These are phyloP conservation scores for Lepidonotus clava DNA, from an alignment of 2,888 invertebrate genomes.

Conservation along the genomic window DNA sequence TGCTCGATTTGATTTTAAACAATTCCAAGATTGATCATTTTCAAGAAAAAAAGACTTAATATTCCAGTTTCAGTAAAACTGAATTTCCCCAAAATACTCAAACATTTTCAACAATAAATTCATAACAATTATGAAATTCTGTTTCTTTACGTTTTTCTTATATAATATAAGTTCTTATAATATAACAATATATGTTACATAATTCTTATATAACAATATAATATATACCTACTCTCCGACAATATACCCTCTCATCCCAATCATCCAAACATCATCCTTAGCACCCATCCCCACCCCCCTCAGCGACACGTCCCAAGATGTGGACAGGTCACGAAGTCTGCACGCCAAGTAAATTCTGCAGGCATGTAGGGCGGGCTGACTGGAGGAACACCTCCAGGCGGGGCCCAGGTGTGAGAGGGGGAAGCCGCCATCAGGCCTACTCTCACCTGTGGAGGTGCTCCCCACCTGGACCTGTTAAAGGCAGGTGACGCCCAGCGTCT, in stretches of 20 bases:
- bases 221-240: too few relatives aligned
- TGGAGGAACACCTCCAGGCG: background rate
- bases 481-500: background rate
- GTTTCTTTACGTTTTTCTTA: too few relatives aligned
- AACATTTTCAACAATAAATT: too few relatives aligned
- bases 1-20: too few relatives aligned
- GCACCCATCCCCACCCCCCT: background rate
- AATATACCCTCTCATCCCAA: background rate
- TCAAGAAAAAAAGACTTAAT: too few relatives aligned
- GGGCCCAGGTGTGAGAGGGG: conserved; percentile 28
- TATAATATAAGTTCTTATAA: too few relatives aligned
- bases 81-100: too few relatives aligned
- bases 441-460: background rate
- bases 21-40: too few relatives aligned
- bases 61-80: too few relatives aligned
- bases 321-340: conserved; percentile 31
- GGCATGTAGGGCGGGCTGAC: background rate
- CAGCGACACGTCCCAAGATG: background rate
- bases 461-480: conserved; percentile 28
- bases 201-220: too few relatives aligned
- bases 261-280: conserved; percentile 19
- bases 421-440: background rate
- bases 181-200: too few relatives aligned
- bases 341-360: conserved; percentile 9
- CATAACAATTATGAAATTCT: too few relatives aligned